phyloP scores from a whole-genome alignment of 2,888 invertebrate species.

The Hydriomena furcata region DNA sequence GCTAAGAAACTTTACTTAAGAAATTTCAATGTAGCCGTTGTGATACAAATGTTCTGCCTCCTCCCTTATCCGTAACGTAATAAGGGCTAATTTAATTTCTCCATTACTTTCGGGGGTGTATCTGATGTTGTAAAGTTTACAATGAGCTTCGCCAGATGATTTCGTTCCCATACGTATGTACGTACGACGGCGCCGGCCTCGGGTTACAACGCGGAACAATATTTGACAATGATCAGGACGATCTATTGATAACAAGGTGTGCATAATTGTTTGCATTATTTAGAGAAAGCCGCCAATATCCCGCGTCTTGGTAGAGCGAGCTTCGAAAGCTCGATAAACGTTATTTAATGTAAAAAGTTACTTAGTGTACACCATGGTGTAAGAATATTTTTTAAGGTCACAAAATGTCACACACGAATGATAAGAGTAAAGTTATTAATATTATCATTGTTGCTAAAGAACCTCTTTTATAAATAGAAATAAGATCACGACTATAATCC shows the following conservation, averaged over 20 bases:
- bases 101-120: slow-evolving; percentile 32
- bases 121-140: slow-evolving; percentile 41
- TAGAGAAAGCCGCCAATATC: no score
- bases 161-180: slow-evolving; percentile 58
- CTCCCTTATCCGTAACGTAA: slow-evolving; percentile 36
- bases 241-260: slow-evolving; percentile 33
- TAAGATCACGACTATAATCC: no score
- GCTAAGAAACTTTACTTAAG: slow-evolving; percentile 62
- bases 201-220: slow-evolving; percentile 48
- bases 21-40: slow-evolving; percentile 42
- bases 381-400: no score
- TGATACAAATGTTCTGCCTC: slow-evolving; percentile 16
- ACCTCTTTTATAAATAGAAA: no score
- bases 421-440: no score
- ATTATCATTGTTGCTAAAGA: no score
- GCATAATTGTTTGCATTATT: slow-evolving; percentile 27
- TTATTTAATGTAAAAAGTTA: no score
- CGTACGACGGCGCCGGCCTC: slow-evolving; percentile 37
- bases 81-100: slow-evolving; percentile 38
- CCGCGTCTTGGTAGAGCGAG: no score
- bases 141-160: slow-evolving; percentile 58
- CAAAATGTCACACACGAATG: no score
- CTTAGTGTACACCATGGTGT: no score
- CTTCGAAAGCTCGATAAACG: not conserved
- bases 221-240: slow-evolving; percentile 41